Percentiles rank a stretch among this genome's conserved stretches.
phyloP scores from a whole-genome alignment of 2,113 vertebrate genomes.

The Stomatorhinus ivindoensis region DNA sequence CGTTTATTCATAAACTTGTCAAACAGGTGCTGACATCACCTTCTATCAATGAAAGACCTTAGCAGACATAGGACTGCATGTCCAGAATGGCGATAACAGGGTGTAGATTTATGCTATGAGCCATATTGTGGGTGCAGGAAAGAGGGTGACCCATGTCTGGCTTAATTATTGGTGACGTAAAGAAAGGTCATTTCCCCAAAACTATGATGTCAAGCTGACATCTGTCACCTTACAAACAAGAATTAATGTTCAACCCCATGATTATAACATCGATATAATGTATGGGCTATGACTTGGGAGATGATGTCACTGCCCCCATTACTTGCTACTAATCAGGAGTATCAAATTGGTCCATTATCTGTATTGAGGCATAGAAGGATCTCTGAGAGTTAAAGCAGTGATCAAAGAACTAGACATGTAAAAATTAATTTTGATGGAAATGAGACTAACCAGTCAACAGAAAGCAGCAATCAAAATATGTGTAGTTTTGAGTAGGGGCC shows the following conservation, averaged over 20 bases:
- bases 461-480: background rate
- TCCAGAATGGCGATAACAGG: background rate
- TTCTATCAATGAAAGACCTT: background rate
- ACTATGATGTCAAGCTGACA: background rate
- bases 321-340: background rate
- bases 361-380: background rate
- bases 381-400: background rate
- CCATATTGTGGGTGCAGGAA: background rate
- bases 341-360: background rate
- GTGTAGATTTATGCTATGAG: background rate
- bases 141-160: background rate
- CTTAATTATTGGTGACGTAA: background rate
- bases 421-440: background rate
- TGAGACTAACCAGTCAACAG: background rate
- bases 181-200: background rate
- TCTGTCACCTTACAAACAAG: background rate
- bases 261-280: background rate
- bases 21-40: background rate
- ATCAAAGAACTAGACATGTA: background rate
- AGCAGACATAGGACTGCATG: background rate
- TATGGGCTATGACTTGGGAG: background rate
- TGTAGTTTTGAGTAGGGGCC: background rate
- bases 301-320: background rate
- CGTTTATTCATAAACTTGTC: conserved; percentile 17
- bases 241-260: background rate